Conservation (phyloP, 2,113 vertebrate species). For the Psettodes erumei region DNA sequence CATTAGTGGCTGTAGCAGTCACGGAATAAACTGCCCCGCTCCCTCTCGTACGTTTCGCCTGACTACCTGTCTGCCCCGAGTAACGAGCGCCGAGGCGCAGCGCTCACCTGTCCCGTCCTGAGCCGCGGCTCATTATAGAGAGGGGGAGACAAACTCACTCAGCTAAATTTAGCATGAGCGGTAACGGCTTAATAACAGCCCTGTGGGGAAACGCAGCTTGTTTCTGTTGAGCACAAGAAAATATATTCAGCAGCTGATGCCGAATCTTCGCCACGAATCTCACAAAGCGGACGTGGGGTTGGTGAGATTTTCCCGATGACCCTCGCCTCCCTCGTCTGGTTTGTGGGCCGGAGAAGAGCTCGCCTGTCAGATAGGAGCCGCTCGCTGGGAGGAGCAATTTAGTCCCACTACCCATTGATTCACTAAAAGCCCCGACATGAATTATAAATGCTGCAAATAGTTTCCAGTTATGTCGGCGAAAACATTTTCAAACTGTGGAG, state of each 20-base stretch:
- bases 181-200: not conserved
- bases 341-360: constrained; percentile 1
- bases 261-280: not conserved
- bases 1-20: constrained; percentile 61
- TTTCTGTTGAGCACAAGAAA: too few species aligned
- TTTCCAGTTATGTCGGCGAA: constrained; percentile 26
- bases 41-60: constrained; percentile 22
- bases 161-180: not conserved
- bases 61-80: constrained; percentile 43
- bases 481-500: not conserved
- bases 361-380: not conserved
- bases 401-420: constrained; percentile 29
- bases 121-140: constrained; percentile 58
- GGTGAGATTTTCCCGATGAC: constrained; percentile 17
- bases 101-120: constrained; percentile 51
- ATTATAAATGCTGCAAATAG: constrained; percentile 46
- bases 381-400: constrained; percentile 18
- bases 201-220: not conserved
- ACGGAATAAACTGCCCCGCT: constrained; percentile 17
- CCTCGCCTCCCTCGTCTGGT: not conserved
- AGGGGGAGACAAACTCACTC: not conserved
- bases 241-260: not conserved
- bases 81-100: constrained; percentile 62
- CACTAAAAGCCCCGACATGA: constrained; percentile 42
- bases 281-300: not conserved